phyloP scores from a whole-genome alignment of 2,888 invertebrate genomes.

The Thera obeliscata region DNA sequence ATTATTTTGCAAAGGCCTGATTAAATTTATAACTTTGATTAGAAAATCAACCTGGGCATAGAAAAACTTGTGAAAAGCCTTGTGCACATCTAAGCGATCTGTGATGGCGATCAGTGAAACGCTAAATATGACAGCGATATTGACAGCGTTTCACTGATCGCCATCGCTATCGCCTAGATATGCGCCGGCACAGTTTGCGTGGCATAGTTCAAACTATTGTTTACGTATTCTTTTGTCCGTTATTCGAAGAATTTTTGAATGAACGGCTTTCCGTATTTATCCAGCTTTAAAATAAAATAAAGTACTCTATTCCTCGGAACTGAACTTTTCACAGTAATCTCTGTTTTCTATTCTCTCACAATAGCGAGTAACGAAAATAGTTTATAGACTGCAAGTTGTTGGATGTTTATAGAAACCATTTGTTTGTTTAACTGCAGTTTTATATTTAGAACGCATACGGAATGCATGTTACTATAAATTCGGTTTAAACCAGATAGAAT shows the following conservation, averaged over 20 bases:
- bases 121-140: no score
- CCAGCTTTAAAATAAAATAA: background rate
- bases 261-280: background rate
- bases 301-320: background rate
- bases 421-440: slow-evolving; percentile 38
- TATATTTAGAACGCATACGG: slow-evolving; percentile 36
- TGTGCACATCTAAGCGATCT: no score
- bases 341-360: slow-evolving; percentile 16
- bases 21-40: no score
- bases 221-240: background rate
- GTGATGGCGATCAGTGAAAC: no score
- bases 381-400: slow-evolving; percentile 41
- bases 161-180: no score
- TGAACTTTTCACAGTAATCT: slow-evolving; percentile 11
- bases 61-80: no score
- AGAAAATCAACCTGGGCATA: no score
- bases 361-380: slow-evolving; percentile 35
- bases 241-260: background rate
- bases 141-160: no score
- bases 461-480: slow-evolving; percentile 16
- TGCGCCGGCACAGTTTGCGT: no score
- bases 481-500: slow-evolving; percentile 1
- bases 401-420: slow-evolving; percentile 42
- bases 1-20: no score
- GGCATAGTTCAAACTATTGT: no score